Percentiles rank a stretch among this genome's conserved stretches.
phyloP scores from a whole-genome alignment of 2,888 invertebrate genomes.

The Meliscaeva auricollis region DNA sequence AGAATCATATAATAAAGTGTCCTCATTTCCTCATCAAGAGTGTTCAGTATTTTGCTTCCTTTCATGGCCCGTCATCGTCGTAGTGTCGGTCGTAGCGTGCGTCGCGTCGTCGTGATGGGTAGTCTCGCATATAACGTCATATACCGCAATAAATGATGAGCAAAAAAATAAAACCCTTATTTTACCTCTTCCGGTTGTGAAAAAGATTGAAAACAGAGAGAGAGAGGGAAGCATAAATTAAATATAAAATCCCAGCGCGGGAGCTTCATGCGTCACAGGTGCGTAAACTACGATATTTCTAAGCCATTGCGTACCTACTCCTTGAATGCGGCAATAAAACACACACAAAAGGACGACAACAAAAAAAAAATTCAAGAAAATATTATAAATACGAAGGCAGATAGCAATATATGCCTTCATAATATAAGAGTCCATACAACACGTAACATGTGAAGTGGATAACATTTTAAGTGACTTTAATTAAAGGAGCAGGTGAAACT shows the following conservation, averaged over 20 bases:
- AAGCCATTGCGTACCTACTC: constrained; percentile 57
- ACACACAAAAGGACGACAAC: constrained; percentile 18
- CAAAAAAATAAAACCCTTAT: constrained; percentile 31
- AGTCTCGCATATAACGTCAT: neutral
- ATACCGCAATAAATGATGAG: constrained; percentile 42
- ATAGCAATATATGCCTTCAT: neutral
- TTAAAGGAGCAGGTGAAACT: constrained; percentile 74
- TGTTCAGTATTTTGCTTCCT: constrained; percentile 15
- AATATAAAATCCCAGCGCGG: constrained; percentile 23
- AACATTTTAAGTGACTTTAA: constrained; percentile 75
- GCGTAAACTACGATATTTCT: constrained; percentile 55
- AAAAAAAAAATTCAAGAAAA: constrained; percentile 2
- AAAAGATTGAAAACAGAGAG: no score
- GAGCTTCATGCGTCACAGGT: constrained; percentile 54
- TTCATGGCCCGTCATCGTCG: neutral
- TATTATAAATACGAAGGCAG: neutral
- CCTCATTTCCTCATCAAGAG: constrained; percentile 59
- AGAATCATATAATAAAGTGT: constrained; percentile 46
- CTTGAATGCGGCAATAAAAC: constrained; percentile 38
- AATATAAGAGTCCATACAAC: neutral
- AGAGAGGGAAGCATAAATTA: constrained; percentile 23
- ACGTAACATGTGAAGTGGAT: constrained; percentile 70
- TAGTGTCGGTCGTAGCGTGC: neutral
- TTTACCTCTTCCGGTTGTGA: constrained; percentile 34
- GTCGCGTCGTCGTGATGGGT: neutral